These are phyloP conservation scores for Centropus bengalensis DNA, from an alignment of 2,113 vertebrate species.

Conservation along the genomic window DNA sequence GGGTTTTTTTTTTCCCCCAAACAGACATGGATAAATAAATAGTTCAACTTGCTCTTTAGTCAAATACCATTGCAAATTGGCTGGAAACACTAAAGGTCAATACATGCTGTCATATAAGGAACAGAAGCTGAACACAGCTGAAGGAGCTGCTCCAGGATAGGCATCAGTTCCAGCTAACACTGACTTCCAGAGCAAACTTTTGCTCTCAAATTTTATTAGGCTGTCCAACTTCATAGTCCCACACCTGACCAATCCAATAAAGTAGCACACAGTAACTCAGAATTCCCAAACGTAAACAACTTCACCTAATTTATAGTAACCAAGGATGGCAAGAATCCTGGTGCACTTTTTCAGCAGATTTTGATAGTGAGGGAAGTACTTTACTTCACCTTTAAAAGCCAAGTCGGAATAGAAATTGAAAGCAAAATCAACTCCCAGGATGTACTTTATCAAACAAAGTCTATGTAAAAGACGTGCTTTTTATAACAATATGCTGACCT, in stretches of 20 bases:
- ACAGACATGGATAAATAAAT: not conserved
- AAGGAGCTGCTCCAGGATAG: not conserved
- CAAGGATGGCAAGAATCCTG: not conserved
- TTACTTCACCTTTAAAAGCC: not conserved
- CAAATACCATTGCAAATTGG: not conserved
- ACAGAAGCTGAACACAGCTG: not conserved
- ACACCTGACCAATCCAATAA: not conserved
- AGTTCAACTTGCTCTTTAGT: not conserved
- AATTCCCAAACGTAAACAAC: not conserved
- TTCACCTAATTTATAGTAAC: not conserved
- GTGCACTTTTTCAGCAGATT: not conserved
- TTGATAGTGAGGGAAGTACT: not conserved
- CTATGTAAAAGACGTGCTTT: not conserved
- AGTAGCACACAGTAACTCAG: not conserved
- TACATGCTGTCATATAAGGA: not conserved
- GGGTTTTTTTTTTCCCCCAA: not conserved
- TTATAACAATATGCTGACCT: not conserved
- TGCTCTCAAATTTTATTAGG: not conserved
- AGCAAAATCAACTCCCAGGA: not conserved
- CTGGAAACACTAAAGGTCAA: not conserved
- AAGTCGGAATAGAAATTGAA: not conserved
- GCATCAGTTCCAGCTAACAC: fast-evolving
- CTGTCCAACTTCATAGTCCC: not conserved
- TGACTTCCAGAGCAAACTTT: not conserved
- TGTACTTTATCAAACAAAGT: not conserved